Conservation (phyloP, 2,797 vertebrate genomes). For the Bufotes viridis region DNA sequence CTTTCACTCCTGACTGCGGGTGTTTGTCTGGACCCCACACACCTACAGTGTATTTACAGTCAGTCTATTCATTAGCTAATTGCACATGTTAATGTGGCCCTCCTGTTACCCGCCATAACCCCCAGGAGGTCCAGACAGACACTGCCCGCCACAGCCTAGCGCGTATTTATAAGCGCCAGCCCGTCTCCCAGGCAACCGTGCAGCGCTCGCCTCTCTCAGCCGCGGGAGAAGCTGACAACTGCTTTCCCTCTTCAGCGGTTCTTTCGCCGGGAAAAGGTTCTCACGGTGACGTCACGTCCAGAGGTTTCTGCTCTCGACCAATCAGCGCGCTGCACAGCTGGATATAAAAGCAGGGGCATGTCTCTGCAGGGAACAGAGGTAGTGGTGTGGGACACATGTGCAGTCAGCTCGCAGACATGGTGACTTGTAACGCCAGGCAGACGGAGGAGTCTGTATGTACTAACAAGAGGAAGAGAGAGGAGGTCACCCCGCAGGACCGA, state of each 20-base stretch:
- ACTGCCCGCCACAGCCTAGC: background rate
- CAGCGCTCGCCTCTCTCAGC: conserved; percentile 54
- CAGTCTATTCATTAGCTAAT: conserved; percentile 2
- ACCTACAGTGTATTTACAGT: background rate
- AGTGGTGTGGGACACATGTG: conserved; percentile 70
- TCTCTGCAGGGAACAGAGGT: background rate
- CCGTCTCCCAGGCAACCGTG: conserved; percentile 54
- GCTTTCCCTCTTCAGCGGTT: conserved; percentile 69
- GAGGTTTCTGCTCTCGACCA: conserved; percentile 62
- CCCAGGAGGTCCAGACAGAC: conserved; percentile 18
- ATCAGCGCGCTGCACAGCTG: conserved; percentile 58
- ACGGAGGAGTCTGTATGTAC: background rate
- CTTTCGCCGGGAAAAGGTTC: conserved; percentile 73
- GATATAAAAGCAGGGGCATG: conserved; percentile 18
- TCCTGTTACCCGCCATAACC: background rate
- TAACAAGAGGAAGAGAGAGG: background rate
- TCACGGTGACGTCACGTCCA: conserved; percentile 58
- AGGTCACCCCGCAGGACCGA: background rate
- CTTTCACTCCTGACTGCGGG: background rate
- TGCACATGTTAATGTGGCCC: background rate
- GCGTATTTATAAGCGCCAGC: background rate
- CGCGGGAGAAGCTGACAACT: conserved; percentile 9
- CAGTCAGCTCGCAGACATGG: background rate
- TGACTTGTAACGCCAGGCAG: background rate
- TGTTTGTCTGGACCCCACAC: background rate